Base-by-base conservation (phyloP, 2,888 invertebrate genomes). In the Amphipyra berbera region DNA sequence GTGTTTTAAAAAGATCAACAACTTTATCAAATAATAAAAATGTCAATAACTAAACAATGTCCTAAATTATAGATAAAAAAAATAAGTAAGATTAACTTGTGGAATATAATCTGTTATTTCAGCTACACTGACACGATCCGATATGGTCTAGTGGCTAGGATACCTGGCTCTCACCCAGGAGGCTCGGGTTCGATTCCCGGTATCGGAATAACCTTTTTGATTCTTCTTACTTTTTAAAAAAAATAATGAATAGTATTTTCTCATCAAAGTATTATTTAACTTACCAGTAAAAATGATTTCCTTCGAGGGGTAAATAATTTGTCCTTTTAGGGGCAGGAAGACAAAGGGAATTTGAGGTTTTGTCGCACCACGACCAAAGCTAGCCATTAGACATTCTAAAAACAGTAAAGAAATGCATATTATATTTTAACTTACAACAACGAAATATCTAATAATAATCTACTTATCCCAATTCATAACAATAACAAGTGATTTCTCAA, bases 231-330 rank as follows among this genome's bases (percentile, higher is more conserved):
- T 55, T 33, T 27, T 41, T 14, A 46, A 10, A 30, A n/a, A 12
- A 15, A 10, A 4, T 33, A n/a, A n/a, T 21, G 2, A 5, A 30
- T 30, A 4, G 30, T 30, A 21, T 21, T 21, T 21, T 21, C 21
- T 21, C 21, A 21, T 30, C 6, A 6, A 30, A 30, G 6, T 7
- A 30, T 30, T 30, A 6, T 40, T 15, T 33, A 15, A 66, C 78
- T 84, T 91, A 97, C 97, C 98, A 83, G 97, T 95, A 88, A 98
- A 97, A 82, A 96, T 96, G 76, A 98, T 98, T 95, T 98, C 98
- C 81, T 98, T 97, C 70, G 98, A 97, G 0, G 98, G 98, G 90
- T 98, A 97, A 80, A 98, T 97, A 73, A 98, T 97, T 93, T 98
- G 98, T 35, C 98, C 98, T 81, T 97, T 97, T 68, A 97, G 92